These are phyloP conservation scores for Rousettus madagascariensis DNA, from an alignment of 2,797 vertebrate species.

Conservation along the genomic window DNA sequence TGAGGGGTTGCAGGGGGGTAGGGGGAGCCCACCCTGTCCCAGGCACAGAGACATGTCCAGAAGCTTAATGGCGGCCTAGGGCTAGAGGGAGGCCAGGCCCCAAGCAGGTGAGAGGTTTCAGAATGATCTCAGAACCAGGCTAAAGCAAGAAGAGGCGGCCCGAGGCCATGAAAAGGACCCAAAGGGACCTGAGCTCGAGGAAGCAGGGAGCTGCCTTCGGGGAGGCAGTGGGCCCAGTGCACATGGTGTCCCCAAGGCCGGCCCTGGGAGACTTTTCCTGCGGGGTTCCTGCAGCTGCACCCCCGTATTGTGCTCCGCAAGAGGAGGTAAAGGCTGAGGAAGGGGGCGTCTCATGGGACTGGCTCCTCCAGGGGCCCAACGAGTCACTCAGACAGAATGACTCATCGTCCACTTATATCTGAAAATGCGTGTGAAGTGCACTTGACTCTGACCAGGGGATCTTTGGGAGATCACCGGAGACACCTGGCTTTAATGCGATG, in stretches of 20 bases:
- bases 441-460: too few species aligned
- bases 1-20: background rate
- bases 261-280: too few species aligned
- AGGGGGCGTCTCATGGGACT: background rate
- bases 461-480: background rate
- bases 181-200: background rate
- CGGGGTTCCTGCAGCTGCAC: background rate
- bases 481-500: background rate
- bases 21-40: background rate
- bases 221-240: background rate
- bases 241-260: accelerated
- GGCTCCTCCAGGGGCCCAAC: background rate
- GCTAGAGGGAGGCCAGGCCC: background rate
- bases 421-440: accelerated
- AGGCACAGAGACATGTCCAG: background rate
- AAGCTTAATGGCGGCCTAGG: background rate
- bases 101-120: background rate
- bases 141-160: background rate
- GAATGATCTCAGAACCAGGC: background rate
- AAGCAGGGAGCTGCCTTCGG: background rate
- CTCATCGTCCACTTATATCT: accelerated
- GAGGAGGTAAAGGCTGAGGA: background rate
- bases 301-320: background rate
- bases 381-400: background rate
- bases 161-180: background rate